Evolutionary conservation across 2,888 invertebrate species (phyloP), one percentile per base, ranked within the genome.

Genomic region (Leptopterna dolabrata): DNA sequence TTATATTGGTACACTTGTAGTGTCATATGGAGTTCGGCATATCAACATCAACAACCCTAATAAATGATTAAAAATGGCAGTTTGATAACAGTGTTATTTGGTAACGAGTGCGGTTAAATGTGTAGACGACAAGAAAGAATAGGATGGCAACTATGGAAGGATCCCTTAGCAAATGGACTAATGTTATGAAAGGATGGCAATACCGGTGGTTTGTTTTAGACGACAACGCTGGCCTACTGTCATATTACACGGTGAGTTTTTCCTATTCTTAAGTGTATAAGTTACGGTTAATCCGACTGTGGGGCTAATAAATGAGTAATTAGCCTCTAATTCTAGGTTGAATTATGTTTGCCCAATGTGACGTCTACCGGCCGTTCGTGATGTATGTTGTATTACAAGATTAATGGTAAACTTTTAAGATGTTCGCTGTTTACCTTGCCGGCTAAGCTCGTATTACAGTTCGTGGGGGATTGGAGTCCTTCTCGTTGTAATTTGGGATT

Each of bases 181-280:
- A 98, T 94, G 97, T 98, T 91, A 97, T 98, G 95, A 97, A 97
- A 92, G 99, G 99, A 90, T 99, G 99, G 99, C 99, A 99, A 93
- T 99, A 98, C 93, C 95, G 99, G 90, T 99, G 99, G 98, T 99
- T 99, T 93, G 99, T 99, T 91, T 93, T 99, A 91, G 99, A 99
- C 93, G 98, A 98, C 92, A 97, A 97, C 93, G 97, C 97, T 90
- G 99, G 98, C 84, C 94, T 99, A 89, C 94, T 99, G 88, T 97
- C 98, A 9, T 99, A 99, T 93, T 99, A 98, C 92, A 78, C 99
- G 98, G 83, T 83, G 36, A 70, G 83, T 36, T 24, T 41, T 45
- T 1, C 47, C 78, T 19, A 47, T 47, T 47, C 47, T 24, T 19
- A n/a, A 9, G 11, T 19, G 24, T 63, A 19, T 19, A 63, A 24